These are phyloP conservation scores for Amorpha juglandis DNA, from an alignment of 2,888 invertebrate species.

Conservation along the genomic window DNA sequence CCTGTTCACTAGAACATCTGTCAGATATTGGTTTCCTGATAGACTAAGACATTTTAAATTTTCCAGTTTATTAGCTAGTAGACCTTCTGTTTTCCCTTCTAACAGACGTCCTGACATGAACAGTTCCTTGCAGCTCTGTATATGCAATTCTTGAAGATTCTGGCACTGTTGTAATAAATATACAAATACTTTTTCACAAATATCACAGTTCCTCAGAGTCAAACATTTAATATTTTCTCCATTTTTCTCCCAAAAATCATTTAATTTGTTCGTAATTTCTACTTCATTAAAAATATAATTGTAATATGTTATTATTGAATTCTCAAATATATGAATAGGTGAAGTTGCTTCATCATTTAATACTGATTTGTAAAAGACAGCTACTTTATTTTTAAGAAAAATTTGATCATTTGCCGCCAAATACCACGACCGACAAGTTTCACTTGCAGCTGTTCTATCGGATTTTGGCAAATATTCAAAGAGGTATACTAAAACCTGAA, in stretches of 20 bases:
- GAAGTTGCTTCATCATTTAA: slow-evolving; percentile 69
- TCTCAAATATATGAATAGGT: slow-evolving; percentile 68
- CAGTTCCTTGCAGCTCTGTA: slow-evolving; percentile 87
- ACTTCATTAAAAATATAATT: slow-evolving; percentile 83
- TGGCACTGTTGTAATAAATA: slow-evolving; percentile 83
- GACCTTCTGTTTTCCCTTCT: slow-evolving; percentile 84
- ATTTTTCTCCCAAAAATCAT: slow-evolving; percentile 83
- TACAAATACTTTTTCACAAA: slow-evolving; percentile 86
- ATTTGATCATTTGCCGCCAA: slow-evolving; percentile 86
- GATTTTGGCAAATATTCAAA: slow-evolving; percentile 86
- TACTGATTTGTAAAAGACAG: slow-evolving; percentile 74
- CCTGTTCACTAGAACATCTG: slow-evolving; percentile 89
- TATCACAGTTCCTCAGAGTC: slow-evolving; percentile 84
- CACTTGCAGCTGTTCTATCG: slow-evolving; percentile 87
- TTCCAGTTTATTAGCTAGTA: slow-evolving; percentile 71
- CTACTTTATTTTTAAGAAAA: slow-evolving; percentile 80
- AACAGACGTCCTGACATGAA: slow-evolving; percentile 90
- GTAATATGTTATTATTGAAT: slow-evolving; percentile 70
- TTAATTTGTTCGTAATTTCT: slow-evolving; percentile 78
- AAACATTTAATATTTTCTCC: slow-evolving; percentile 84
- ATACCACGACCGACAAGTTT: slow-evolving; percentile 87
- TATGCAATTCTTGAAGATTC: slow-evolving; percentile 83
- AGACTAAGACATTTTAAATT: slow-evolving; percentile 85
- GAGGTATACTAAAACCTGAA: slow-evolving; percentile 86
- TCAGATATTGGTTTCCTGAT: slow-evolving; percentile 88